Percentiles rank a stretch among this genome's conserved stretches.
These are phyloP conservation scores for Carposina sasakii DNA, from an alignment of 1,140 invertebrate genomes.

Conservation along the genomic window DNA sequence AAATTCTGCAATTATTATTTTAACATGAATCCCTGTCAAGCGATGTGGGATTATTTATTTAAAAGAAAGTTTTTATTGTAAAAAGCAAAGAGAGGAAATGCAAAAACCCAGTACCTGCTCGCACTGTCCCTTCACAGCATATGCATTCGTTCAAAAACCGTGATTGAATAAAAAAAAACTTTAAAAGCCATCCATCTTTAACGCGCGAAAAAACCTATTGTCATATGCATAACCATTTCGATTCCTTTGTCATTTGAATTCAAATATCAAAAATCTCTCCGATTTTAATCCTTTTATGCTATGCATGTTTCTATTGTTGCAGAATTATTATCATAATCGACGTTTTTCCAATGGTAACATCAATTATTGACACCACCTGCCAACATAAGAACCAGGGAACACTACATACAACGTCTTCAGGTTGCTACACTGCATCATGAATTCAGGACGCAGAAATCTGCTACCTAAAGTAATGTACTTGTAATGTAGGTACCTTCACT, in stretches of 20 bases:
- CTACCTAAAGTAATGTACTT: no score
- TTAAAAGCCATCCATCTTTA: conserved; percentile 42
- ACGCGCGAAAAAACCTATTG: conserved; percentile 43
- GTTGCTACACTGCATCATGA: no score
- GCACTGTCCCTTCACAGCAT: conserved; percentile 58
- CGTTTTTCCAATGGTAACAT: no score
- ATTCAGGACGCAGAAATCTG: no score
- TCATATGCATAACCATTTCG: conserved; percentile 25
- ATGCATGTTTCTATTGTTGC: conserved; percentile 10
- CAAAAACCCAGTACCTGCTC: conserved; percentile 62
- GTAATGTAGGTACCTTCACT: no score
- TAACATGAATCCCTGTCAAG: conserved; percentile 66
- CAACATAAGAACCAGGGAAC: no score
- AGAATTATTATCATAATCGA: no score
- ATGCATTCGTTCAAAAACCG: conserved; percentile 38
- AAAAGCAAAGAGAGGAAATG: conserved; percentile 69
- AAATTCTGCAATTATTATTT: conserved; percentile 64
- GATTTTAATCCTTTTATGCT: conserved; percentile 51
- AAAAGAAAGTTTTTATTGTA: conserved; percentile 72
- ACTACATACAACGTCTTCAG: no score
- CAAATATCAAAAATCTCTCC: conserved; percentile 28
- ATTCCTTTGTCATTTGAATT: conserved; percentile 37
- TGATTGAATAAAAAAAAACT: conserved; percentile 38
- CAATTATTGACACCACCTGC: no score
- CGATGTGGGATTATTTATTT: conserved; percentile 68